Evolutionary conservation across 2,797 vertebrate genomes (phyloP).

Genomic region (Lophius americanus): DNA sequence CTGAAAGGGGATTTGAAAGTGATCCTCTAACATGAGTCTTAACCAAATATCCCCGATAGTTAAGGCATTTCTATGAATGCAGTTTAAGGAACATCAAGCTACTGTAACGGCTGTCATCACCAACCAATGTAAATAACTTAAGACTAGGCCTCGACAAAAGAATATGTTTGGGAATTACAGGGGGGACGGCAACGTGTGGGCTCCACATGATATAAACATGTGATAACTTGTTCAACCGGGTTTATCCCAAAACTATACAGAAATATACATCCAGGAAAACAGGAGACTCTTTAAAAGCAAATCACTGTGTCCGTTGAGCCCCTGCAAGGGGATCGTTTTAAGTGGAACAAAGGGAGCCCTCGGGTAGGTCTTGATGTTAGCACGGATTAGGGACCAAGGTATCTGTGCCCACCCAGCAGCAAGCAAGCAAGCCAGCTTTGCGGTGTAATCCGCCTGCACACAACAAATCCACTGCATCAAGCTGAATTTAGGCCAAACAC

Average conservation of each 20-base stretch:
- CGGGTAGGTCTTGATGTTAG: slow-evolving; percentile 71
- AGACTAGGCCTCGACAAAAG: slow-evolving; percentile 52
- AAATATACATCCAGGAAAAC: slow-evolving; percentile 34
- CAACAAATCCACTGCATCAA: slow-evolving; percentile 80
- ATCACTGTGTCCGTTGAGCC: slow-evolving; percentile 23
- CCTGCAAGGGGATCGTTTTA: slow-evolving; percentile 41
- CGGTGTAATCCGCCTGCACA: slow-evolving; percentile 76
- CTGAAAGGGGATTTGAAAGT: slow-evolving; percentile 76
- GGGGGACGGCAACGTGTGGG: slow-evolving; percentile 6
- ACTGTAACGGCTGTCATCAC: slow-evolving; percentile 55
- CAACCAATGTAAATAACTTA: slow-evolving; percentile 50
- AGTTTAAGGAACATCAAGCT: slow-evolving; percentile 65
- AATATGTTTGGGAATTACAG: slow-evolving; percentile 38
- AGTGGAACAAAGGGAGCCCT: slow-evolving; percentile 70
- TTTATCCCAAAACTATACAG: slow-evolving; percentile 27
- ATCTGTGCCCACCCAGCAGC: slow-evolving; percentile 77
- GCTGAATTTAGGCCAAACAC: slow-evolving; percentile 79
- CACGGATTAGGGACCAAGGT: slow-evolving; percentile 80
- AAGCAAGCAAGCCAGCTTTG: slow-evolving; percentile 78
- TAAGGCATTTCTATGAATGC: slow-evolving; percentile 54
- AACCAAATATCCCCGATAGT: slow-evolving; percentile 65
- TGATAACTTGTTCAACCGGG: slow-evolving; percentile 22
- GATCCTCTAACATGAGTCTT: slow-evolving; percentile 74
- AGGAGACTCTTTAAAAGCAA: slow-evolving; percentile 32
- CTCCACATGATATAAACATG: slow-evolving; percentile 27